A percentile compares a stretch with the other conserved stretches of the same genome.
Evolutionary conservation across 2,888 invertebrate genomes (phyloP).

Genomic region (Lacanobia wlatinum): DNA sequence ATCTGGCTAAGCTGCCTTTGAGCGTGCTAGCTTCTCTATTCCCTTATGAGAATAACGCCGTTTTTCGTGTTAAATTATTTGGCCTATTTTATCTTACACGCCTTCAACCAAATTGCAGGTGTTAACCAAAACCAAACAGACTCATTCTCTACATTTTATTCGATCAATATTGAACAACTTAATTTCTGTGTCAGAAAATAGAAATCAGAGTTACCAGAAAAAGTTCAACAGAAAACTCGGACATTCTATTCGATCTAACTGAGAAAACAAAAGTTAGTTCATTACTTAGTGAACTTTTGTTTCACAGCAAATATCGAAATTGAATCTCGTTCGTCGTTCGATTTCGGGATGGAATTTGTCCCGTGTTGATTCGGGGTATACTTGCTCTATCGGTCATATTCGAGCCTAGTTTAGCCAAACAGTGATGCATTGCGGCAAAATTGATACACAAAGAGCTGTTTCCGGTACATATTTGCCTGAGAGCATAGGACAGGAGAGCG

Average conservation of each 20-base stretch:
- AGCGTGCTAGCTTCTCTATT: not conserved
- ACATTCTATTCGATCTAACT: conserved; percentile 20
- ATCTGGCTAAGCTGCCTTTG: conserved; percentile 17
- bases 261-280: conserved; percentile 44
- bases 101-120: not conserved
- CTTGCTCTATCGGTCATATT: conserved; percentile 26
- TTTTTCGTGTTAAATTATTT: conserved; percentile 19
- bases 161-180: not conserved
- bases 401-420: conserved; percentile 6
- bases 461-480: conserved; percentile 4
- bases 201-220: conserved; percentile 11
- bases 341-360: conserved; percentile 39
- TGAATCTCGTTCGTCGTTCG: conserved; percentile 30
- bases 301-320: conserved; percentile 51
- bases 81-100: not conserved
- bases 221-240: conserved; percentile 4
- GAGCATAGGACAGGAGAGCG: not conserved
- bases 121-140: not conserved
- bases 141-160: not conserved
- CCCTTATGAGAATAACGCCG: not conserved
- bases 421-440: conserved; percentile 45
- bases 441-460: not conserved
- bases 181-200: not conserved
- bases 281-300: conserved; percentile 56
- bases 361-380: conserved; percentile 35